phyloP scores from a whole-genome alignment of 2,888 invertebrate genomes.

The Luperina nickerlii region DNA sequence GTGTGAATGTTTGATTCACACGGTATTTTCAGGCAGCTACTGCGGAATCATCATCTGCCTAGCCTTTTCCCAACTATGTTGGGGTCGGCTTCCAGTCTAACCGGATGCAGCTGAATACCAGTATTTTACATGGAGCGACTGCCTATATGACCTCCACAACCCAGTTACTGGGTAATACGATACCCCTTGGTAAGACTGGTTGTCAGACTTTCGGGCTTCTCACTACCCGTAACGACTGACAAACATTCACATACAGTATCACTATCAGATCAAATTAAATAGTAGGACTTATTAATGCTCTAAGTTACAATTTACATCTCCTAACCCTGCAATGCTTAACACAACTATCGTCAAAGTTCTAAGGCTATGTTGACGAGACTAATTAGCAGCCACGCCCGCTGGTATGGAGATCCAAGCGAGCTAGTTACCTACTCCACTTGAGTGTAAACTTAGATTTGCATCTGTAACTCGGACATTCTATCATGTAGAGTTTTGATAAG shows the following conservation, averaged over 20 bases:
- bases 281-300: neutral
- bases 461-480: neutral
- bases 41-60: too few relatives aligned
- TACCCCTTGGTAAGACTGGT: too few relatives aligned
- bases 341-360: conserved; percentile 13
- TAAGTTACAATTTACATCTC: too few relatives aligned
- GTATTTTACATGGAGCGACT: too few relatives aligned
- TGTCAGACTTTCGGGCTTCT: too few relatives aligned
- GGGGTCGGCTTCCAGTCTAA: too few relatives aligned
- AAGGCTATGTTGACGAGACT: conserved; percentile 37
- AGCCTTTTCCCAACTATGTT: too few relatives aligned
- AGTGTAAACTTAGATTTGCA: conserved; percentile 34
- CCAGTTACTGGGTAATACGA: too few relatives aligned
- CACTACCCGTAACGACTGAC: neutral
- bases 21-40: neutral
- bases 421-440: conserved; percentile 15
- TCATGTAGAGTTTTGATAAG: neutral
- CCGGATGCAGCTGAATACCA: too few relatives aligned
- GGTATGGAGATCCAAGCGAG: conserved; percentile 33
- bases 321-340: too few relatives aligned
- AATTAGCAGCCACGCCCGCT: conserved; percentile 50
- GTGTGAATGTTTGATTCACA: neutral
- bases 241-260: neutral
- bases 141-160: too few relatives aligned
- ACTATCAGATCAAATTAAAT: neutral